A percentile compares a stretch with the other conserved stretches of the same genome.
Conservation (phyloP, 1,140 invertebrate species). For the Ceratosolen fusciceps region DNA sequence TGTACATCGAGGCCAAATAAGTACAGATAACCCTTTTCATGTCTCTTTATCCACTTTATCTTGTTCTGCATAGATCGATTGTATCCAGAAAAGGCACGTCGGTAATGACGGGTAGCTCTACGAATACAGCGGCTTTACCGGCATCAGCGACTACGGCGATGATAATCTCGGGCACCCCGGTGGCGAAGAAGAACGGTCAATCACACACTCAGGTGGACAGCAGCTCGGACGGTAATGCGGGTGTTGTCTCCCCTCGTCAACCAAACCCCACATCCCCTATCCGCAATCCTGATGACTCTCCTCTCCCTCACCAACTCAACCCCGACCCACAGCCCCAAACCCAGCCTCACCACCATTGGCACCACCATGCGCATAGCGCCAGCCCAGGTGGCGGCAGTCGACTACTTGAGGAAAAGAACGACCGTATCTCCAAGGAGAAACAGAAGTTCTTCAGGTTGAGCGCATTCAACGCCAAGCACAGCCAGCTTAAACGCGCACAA, state of each 20-base stretch:
- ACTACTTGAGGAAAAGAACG: constrained; percentile 75
- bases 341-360: constrained; percentile 49
- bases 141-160: background rate
- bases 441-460: constrained; percentile 87
- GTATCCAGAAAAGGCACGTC: constrained; percentile 39
- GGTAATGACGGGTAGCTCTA: constrained; percentile 18
- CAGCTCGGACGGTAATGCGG: constrained; percentile 76
- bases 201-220: constrained; percentile 68
- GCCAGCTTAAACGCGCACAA: constrained; percentile 68
- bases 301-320: constrained; percentile 61
- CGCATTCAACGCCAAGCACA: constrained; percentile 78
- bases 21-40: too few species aligned
- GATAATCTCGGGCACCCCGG: constrained; percentile 38
- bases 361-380: background rate
- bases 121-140: background rate
- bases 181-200: constrained; percentile 59
- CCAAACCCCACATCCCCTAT: constrained; percentile 67
- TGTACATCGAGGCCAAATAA: too few species aligned
- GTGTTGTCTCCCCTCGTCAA: constrained; percentile 73
- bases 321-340: constrained; percentile 57
- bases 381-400: constrained; percentile 60
- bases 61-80: constrained; percentile 43
- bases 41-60: constrained; percentile 18
- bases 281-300: constrained; percentile 59
- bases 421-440: constrained; percentile 87